Evolutionary conservation across 2,113 vertebrate species (phyloP), one percentile per base, ranked within the genome.

Genomic region (Arizona elegans): DNA sequence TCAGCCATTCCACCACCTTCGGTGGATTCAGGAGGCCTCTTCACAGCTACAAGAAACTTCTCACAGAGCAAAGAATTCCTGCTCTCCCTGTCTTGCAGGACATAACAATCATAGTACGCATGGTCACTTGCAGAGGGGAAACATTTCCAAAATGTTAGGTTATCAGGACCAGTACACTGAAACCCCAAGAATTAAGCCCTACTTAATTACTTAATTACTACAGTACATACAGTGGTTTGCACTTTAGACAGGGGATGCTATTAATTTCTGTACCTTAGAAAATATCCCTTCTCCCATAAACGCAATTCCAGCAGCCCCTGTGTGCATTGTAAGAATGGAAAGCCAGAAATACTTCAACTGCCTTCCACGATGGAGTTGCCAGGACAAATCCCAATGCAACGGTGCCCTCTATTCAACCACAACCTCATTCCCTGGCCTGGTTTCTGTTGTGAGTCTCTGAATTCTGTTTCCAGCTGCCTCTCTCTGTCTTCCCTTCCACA

Each of bases 381-480:
- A 33, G 33, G 88, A 19, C 8, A 15, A 88, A 29, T 19, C 33
- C 70, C 70, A 33, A 65, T 8, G 3, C 92, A 85, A 47, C 15
- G 87, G 62, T 52, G 70, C 90, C 0, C 0, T 90, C 65, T 92
- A 8, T 81, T 90, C 93, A 95, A 95, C 53, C 87, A 92, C 87
- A 95, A 38, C 92, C 70, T 29, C 50, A 53, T 94, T 95, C 62
- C 86, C 89, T 86, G 92, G 53, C 47, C 6, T 10, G 86, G 21
- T 91, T 95, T 19, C 17, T 93, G 62, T 93, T 86, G 56, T 65
- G 2, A 50, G 11, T 94, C 96, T 95, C 93, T 91, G 70, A 93
- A 47, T 94, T 96, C 91, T 92, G 65, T 94, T 95, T 94, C 86
- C 87, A 94, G 81, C 91, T 91, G 87, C 92, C 33, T 93, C 23